phyloP scores from a whole-genome alignment of 1,140 invertebrate genomes.

The Drosophila pachea region DNA sequence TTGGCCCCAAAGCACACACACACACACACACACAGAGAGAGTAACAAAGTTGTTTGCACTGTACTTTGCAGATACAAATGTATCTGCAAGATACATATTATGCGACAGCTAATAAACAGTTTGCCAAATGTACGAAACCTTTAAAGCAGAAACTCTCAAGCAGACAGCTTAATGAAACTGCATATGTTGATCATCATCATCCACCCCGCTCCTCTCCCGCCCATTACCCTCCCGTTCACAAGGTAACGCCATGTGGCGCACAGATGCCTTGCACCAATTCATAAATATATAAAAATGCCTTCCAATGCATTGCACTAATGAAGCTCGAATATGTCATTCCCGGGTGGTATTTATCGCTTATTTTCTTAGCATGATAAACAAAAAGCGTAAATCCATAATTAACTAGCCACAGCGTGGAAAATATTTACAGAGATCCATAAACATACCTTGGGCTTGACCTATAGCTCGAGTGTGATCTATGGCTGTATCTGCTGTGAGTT shows the following conservation, averaged over 20 bases:
- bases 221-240: slow-evolving; percentile 8
- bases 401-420: slow-evolving; percentile 7
- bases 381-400: slow-evolving; percentile 20
- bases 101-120: slow-evolving; percentile 33
- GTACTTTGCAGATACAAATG: slow-evolving; percentile 16
- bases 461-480: background rate
- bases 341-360: slow-evolving; percentile 55
- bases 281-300: slow-evolving; percentile 8
- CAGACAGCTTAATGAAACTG: slow-evolving; percentile 54
- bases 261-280: slow-evolving; percentile 46
- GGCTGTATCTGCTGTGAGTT: background rate
- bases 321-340: slow-evolving; percentile 27
- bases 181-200: background rate
- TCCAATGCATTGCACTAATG: slow-evolving; percentile 13
- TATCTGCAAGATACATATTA: slow-evolving; percentile 3
- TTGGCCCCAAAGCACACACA: background rate
- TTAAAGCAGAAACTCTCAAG: slow-evolving; percentile 18
- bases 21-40: background rate
- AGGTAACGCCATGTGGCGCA: slow-evolving; percentile 62
- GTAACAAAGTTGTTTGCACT: slow-evolving; percentile 11
- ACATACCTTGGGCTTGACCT: slow-evolving; percentile 22
- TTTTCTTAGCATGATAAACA: slow-evolving; percentile 52
- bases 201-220: background rate
- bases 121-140: slow-evolving; percentile 20
- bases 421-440: background rate